Percentiles rank a stretch among this genome's conserved stretches.
These are phyloP conservation scores for Oreohelix idahoensis DNA, from an alignment of 1,140 invertebrate genomes.

Conservation along the genomic window DNA sequence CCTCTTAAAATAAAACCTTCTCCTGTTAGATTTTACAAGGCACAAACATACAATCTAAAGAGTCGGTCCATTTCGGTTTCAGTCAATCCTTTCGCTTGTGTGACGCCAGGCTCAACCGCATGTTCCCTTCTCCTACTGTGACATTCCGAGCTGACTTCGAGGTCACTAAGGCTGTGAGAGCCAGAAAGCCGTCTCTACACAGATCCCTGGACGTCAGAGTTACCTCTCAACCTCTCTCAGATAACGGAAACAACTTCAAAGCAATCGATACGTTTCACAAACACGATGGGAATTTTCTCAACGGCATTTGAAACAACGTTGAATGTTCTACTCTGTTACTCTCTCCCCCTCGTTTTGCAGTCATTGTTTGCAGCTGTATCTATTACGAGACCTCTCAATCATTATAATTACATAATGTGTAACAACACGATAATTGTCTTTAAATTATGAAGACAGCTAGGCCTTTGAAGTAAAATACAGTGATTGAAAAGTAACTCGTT, in stretches of 20 bases:
- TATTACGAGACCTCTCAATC: too few species aligned
- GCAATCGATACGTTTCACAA: conserved; percentile 11
- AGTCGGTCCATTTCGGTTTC: conserved; percentile 2
- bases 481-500: too few species aligned
- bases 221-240: conserved; percentile 10
- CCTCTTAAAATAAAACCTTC: too few species aligned
- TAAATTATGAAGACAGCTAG: too few species aligned
- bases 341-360: too few species aligned
- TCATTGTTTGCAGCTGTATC: too few species aligned
- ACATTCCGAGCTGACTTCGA: not conserved
- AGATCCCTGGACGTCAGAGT: not conserved
- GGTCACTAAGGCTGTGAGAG: not conserved
- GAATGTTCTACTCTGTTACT: too few species aligned
- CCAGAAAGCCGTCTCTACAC: conserved; percentile 3
- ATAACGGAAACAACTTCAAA: conserved; percentile 16
- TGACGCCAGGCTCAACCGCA: not conserved
- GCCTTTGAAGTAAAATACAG: too few species aligned
- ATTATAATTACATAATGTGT: too few species aligned
- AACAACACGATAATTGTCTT: too few species aligned
- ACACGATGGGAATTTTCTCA: not conserved
- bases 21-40: too few species aligned
- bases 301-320: not conserved
- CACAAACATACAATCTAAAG: conserved; percentile 13
- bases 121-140: not conserved
- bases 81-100: conserved; percentile 14